These are phyloP conservation scores for Brenthis hecate DNA, from an alignment of 2,888 invertebrate genomes.

Conservation along the genomic window DNA sequence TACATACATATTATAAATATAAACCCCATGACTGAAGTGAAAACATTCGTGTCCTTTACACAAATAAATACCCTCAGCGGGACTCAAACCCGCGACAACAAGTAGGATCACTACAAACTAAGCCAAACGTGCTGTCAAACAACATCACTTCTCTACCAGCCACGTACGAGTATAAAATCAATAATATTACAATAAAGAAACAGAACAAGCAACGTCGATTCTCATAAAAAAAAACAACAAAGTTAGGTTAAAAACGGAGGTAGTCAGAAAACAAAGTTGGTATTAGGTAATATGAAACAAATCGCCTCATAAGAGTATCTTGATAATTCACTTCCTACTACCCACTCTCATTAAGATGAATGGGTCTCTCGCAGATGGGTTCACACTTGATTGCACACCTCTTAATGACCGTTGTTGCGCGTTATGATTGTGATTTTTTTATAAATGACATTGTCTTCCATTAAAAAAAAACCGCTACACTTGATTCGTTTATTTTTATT, in stretches of 20 bases:
- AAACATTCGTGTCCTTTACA: too few relatives aligned
- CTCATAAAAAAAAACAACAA: neutral
- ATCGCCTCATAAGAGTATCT: constrained; percentile 14
- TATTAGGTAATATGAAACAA: constrained; percentile 10
- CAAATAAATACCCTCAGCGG: too few relatives aligned
- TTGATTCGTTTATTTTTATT: too few relatives aligned
- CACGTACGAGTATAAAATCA: neutral
- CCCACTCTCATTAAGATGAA: constrained; percentile 37
- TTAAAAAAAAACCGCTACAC: too few relatives aligned
- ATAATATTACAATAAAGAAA: too few relatives aligned
- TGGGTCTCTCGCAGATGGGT: constrained; percentile 27
- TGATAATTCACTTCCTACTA: constrained; percentile 23
- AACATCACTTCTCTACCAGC: too few relatives aligned
- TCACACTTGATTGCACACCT: constrained; percentile 32
- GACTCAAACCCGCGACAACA: too few relatives aligned
- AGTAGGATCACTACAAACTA: too few relatives aligned
- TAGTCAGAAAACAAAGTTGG: neutral
- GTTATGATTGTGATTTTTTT: constrained; percentile 14
- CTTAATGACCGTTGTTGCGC: constrained; percentile 25
- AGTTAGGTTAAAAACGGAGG: neutral
- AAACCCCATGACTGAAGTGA: too few relatives aligned
- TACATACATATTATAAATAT: too few relatives aligned
- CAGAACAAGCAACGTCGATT: too few relatives aligned
- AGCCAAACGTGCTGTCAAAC: too few relatives aligned
- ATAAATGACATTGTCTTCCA: constrained; percentile 4